A percentile compares a stretch with the other conserved stretches of the same genome.
Evolutionary conservation across 2,113 vertebrate genomes (phyloP).

Genomic region (Leptosomus discolor): DNA sequence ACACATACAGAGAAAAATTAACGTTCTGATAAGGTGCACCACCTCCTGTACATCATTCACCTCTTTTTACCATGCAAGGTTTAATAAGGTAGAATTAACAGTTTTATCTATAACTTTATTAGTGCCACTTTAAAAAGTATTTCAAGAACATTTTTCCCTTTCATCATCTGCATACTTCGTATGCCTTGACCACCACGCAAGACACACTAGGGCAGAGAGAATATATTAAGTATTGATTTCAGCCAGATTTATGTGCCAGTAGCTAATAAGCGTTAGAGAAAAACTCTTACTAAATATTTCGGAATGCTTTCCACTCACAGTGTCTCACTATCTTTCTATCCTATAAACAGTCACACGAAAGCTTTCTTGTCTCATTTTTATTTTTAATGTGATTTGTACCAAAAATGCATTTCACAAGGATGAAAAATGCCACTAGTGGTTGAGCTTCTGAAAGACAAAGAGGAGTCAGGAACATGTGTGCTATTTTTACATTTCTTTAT

Average conservation of each 20-base stretch:
- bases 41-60: not conserved
- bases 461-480: rapidly evolving
- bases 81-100: not conserved
- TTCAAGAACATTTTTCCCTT: not conserved
- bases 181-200: not conserved
- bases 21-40: not conserved
- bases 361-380: not conserved
- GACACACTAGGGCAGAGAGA: not conserved
- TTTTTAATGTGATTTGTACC: not conserved
- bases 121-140: not conserved
- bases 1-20: not conserved
- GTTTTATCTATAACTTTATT: not conserved
- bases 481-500: not conserved
- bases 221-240: not conserved
- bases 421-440: not conserved
- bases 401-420: not conserved
- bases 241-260: not conserved
- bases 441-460: not conserved
- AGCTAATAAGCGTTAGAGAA: not conserved
- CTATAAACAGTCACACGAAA: not conserved
- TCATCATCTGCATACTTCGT: not conserved
- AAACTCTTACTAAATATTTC: not conserved
- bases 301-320: not conserved
- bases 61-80: not conserved
- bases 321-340: not conserved